These are phyloP conservation scores for Fragum fragum DNA, from an alignment of 2,888 invertebrate species.

Conservation along the genomic window DNA sequence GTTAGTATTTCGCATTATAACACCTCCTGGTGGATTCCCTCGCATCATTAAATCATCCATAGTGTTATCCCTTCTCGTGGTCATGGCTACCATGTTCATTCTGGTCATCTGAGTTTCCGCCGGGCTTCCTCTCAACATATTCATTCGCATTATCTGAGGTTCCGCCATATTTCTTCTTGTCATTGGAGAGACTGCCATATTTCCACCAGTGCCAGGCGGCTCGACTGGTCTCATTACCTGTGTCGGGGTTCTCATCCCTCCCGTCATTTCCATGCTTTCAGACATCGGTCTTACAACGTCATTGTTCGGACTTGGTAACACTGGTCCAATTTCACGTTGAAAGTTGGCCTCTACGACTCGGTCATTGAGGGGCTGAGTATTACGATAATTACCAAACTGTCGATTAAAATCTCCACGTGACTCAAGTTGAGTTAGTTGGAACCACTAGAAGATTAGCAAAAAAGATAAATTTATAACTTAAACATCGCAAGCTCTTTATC, in stretches of 20 bases:
- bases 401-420: slow-evolving; percentile 65
- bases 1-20: neutral
- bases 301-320: slow-evolving; percentile 52
- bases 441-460: slow-evolving; percentile 55
- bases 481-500: too few relatives aligned
- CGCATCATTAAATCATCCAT: neutral
- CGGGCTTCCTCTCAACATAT: neutral
- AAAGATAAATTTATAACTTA: neutral
- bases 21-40: neutral
- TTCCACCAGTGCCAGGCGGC: neutral
- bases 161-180: neutral
- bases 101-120: neutral
- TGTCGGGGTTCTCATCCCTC: neutral
- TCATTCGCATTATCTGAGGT: too few relatives aligned
- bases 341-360: slow-evolving; percentile 64
- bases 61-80: neutral
- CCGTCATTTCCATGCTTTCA: neutral
- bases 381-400: slow-evolving; percentile 64
- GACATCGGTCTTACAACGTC: slow-evolving; percentile 10
- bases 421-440: slow-evolving; percentile 52
- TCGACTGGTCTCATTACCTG: neutral
- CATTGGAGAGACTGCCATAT: too few relatives aligned
- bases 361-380: slow-evolving; percentile 63
- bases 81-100: neutral
- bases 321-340: slow-evolving; percentile 25